Conservation (phyloP, 2,113 vertebrate species). For the Ceyx margarethae region DNA sequence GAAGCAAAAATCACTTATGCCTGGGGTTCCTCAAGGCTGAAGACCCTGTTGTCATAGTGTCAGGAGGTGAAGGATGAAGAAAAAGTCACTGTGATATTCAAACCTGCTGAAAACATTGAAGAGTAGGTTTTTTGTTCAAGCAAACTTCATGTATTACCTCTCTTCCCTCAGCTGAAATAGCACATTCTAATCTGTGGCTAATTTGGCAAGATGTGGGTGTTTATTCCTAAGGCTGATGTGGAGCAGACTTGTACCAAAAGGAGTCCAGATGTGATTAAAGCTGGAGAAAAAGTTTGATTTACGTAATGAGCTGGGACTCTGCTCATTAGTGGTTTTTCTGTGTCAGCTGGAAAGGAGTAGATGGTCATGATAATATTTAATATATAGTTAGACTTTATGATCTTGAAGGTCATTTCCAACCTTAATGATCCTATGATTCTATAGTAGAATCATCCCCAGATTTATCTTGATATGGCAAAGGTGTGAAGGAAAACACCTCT, state of each 20-base stretch:
- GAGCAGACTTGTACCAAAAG: background rate
- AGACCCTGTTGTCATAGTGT: fast-evolving
- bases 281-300: background rate
- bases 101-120: background rate
- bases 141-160: background rate
- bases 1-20: background rate
- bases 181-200: background rate
- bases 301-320: background rate
- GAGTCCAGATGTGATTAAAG: background rate
- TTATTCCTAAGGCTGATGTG: background rate
- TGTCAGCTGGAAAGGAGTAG: background rate
- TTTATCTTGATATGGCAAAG: background rate
- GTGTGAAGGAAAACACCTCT: background rate
- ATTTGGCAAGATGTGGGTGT: background rate
- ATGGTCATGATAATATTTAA: too few species aligned
- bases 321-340: background rate
- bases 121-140: background rate
- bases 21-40: background rate
- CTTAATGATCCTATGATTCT: too few species aligned
- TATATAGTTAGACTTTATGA: too few species aligned
- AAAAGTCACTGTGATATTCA: background rate
- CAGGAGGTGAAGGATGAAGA: background rate
- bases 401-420: too few species aligned
- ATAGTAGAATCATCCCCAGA: background rate
- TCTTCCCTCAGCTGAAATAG: background rate